Evolutionary conservation across 2,797 vertebrate genomes (phyloP), one percentile per base, ranked within the genome.

Genomic region (Sebastiscus albofasciatus): DNA sequence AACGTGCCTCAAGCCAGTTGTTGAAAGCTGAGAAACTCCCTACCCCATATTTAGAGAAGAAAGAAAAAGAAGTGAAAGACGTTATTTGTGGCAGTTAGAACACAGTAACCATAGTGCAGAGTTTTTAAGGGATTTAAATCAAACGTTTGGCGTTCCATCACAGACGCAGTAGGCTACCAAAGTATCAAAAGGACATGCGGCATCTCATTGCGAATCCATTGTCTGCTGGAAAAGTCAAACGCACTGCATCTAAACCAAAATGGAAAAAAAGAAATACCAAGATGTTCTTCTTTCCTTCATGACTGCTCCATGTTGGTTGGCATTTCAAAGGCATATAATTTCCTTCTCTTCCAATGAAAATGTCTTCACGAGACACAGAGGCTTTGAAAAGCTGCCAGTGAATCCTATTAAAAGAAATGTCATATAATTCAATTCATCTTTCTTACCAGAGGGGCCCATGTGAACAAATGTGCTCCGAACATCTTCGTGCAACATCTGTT

Each of bases 401-500:
- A 93, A 91, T 94, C 79, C 67, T 80, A 87, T 91, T 92, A 89
- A 93, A 83, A 91, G 56, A 89, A 89, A 91, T 90, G 87, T 90
- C 69, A 90, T 86, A 90, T 87, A 90, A 94, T 91, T 90, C 72
- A 85, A 77, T 88, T 89, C 58, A 77, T 81, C 65, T 80, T 65
- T 77, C 42, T 79, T 89, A 84, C 80, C 84, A 82, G 80, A 86
- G 75, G 75, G 87, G 75, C 74, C 79, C 75, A 80, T 81, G 82
- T 78, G 80, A 86, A 81, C 86, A 88, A 83, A 89, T 89, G 79
- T 73, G 75, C 79, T 75, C 67, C 72, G 54, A 75, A 84, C 68
- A 60, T 75, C 66, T 88, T 75, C 20, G 55, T 80, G 36, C 66
- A 84, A 92, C 94, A 94, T 95, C 92, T 96, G 95, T 87, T 94